Base-by-base conservation (phyloP, 2,113 vertebrate species). In the Setophaga kirtlandii region DNA sequence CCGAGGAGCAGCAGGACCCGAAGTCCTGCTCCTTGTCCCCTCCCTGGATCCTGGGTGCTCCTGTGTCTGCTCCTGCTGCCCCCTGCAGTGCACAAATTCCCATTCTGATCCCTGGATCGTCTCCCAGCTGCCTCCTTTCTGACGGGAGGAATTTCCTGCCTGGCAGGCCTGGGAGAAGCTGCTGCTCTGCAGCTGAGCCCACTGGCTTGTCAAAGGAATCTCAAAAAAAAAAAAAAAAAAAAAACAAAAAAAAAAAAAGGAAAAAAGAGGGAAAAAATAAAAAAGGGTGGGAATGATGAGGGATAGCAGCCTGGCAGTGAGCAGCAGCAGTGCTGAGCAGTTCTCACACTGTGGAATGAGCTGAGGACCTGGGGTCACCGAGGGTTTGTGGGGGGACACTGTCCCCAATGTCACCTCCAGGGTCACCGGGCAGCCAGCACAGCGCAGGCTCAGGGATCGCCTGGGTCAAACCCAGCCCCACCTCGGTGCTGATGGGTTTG, bases 181-280 rank as follows among this genome's bases (percentile, higher is more conserved):
- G 52, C 24, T 73, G 53, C 42, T 87, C n/a, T 91, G 77, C 81
- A 93, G 77, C 77, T 87, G 87, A 93, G 74, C 55, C n/a, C 18
- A 4, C 5, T 24, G 71, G 44, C n/a, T 91, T 64, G 30, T 42
- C 68, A 87, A 79, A 89, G 33, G 58, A 46, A 60, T 18, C 24
- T 27, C 5, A 33, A 31, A 35, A 27, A 62, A 35, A 22, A 31
- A 13, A 17, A 28, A 20, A 46, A 11, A 14, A 37, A 4, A 7
- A 37, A 33, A 27, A 35, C 24, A 62, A 35, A 22, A 31, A 13
- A 18, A 28, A 16, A 46, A 11, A 14, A 37, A 3, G 2, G 2
- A 6, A 18, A 21, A 12, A 27, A 50, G 1, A 13, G 4, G 4
- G 4, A 2, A 12, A 4, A 6, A 7, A 27, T 9, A 16, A 12